phyloP scores from a whole-genome alignment of 2,797 vertebrate genomes.

The Micropoecilia bifurca region DNA sequence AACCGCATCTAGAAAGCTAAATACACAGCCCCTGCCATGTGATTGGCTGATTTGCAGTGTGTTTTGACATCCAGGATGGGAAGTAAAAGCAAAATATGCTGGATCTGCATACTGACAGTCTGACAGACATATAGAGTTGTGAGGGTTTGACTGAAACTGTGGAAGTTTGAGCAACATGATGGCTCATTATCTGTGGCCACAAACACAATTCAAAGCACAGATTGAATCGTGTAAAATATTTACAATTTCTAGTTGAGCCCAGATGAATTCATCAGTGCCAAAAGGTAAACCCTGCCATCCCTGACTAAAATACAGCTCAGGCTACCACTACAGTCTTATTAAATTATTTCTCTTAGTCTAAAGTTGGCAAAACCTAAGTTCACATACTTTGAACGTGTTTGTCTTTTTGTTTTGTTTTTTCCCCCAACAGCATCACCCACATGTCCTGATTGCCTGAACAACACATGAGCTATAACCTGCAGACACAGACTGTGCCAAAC shows the following conservation, averaged over 20 bases:
- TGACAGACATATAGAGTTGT: not conserved
- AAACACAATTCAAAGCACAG: not conserved
- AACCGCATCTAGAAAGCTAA: not conserved
- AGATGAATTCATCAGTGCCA: not conserved
- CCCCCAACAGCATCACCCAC: not conserved
- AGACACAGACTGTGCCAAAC: conserved; percentile 7
- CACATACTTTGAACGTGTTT: not conserved
- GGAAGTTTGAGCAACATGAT: not conserved
- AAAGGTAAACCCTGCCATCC: not conserved
- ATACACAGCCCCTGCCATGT: not conserved
- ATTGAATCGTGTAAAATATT: not conserved
- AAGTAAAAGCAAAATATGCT: not conserved
- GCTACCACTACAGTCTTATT: not conserved
- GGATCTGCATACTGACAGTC: not conserved
- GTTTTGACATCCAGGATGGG: not conserved
- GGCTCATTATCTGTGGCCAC: not conserved
- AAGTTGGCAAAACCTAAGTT: not conserved
- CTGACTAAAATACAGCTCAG: not conserved
- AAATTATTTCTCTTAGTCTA: not conserved
- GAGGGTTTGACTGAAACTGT: conserved; percentile 31
- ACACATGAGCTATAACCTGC: not conserved
- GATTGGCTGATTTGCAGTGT: not conserved
- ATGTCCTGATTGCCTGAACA: not conserved
- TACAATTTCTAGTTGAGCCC: not conserved
- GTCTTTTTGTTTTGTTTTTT: not conserved